Evolutionary conservation across 1,140 invertebrate species (phyloP).

Genomic region (Hydropsyche tenuis): DNA sequence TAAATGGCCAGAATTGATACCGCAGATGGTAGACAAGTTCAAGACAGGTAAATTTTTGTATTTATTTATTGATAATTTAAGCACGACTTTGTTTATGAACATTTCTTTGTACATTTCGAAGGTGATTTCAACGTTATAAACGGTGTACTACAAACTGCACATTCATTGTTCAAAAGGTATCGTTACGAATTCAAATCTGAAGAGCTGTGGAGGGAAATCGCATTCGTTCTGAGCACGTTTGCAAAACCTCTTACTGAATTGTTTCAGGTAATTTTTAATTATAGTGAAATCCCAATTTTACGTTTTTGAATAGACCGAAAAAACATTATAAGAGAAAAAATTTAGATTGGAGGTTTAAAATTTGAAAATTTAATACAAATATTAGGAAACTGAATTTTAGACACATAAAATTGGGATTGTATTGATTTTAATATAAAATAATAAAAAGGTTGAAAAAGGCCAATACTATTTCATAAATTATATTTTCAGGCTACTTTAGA

Average conservation of each 20-base stretch:
- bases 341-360: neutral
- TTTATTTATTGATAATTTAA: neutral
- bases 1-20: constrained; percentile 90
- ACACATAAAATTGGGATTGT: no score
- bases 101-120: constrained; percentile 51
- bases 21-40: constrained; percentile 93
- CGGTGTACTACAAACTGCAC: constrained; percentile 91
- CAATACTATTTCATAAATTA: neutral
- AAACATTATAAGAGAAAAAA: neutral
- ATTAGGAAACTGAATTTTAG: no score
- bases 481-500: constrained; percentile 79
- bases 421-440: no score
- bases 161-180: constrained; percentile 96
- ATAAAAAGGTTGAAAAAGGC: no score
- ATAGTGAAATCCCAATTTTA: no score
- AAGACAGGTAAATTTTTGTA: constrained; percentile 66
- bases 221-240: constrained; percentile 93
- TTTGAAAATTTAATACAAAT: no score
- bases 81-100: neutral
- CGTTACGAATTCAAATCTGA: constrained; percentile 96
- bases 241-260: constrained; percentile 92
- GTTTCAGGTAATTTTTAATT: constrained; percentile 72
- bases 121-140: constrained; percentile 96
- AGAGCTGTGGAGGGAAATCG: constrained; percentile 94
- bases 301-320: no score